phyloP scores from a whole-genome alignment of 2,113 vertebrate species.

The Lontra canadensis region DNA sequence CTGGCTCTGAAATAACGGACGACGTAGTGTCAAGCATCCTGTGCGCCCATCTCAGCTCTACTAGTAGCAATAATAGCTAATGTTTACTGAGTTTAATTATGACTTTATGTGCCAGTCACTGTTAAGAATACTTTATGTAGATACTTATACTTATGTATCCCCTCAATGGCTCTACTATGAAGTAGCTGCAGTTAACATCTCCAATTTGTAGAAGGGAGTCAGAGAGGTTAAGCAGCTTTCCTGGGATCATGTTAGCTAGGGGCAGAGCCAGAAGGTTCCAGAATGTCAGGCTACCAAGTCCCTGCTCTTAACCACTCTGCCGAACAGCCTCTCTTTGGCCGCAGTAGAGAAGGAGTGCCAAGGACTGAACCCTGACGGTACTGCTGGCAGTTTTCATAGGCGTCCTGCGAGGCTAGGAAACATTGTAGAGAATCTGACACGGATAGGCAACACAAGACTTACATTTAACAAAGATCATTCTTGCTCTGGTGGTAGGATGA shows the following conservation, averaged over 20 bases:
- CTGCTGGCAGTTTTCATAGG: not conserved
- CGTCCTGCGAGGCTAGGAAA: not conserved
- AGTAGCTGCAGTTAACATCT: not conserved
- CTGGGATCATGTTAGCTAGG: not conserved
- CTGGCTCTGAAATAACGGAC: not conserved
- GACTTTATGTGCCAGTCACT: not conserved
- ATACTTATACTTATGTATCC: no score
- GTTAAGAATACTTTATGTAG: not conserved
- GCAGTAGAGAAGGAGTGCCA: not conserved
- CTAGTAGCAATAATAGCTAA: not conserved
- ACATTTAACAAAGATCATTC: not conserved
- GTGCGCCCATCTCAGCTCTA: not conserved
- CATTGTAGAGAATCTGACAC: not conserved
- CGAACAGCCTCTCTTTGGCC: not conserved
- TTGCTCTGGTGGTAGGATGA: not conserved
- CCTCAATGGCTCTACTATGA: not conserved
- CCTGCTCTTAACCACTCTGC: not conserved
- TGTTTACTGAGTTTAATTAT: not conserved
- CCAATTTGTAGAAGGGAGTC: not conserved
- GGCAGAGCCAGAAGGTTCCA: not conserved
- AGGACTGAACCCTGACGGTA: not conserved
- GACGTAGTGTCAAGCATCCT: not conserved
- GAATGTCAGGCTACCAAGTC: not conserved
- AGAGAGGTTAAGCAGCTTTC: not conserved
- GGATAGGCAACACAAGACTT: not conserved